A percentile compares a stretch with the other conserved stretches of the same genome.
Evolutionary conservation across 2,113 vertebrate genomes (phyloP).

Genomic region (Dinomys branickii): DNA sequence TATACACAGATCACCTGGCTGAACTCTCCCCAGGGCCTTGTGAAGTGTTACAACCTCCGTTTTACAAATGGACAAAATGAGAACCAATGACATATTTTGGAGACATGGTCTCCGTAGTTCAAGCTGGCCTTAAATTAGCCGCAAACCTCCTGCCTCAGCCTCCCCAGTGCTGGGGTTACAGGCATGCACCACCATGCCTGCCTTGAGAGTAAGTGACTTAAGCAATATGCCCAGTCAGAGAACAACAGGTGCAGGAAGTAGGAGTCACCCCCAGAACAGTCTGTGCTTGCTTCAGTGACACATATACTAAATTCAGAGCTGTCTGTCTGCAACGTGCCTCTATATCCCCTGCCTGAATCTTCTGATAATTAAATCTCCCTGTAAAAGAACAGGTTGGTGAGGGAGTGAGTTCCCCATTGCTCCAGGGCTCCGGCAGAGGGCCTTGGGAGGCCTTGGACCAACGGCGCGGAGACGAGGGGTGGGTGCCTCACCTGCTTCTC

Average conservation of each 20-base stretch:
- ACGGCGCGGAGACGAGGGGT: neutral
- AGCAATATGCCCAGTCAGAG: neutral
- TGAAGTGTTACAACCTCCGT: neutral
- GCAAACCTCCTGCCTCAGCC: neutral
- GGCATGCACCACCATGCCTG: neutral
- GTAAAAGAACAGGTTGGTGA: neutral
- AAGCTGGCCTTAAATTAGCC: neutral
- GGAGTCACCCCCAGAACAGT: neutral
- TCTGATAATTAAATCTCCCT: neutral
- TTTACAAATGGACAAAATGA: neutral
- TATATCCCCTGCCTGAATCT: neutral
- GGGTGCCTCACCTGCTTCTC: slow-evolving; percentile 92
- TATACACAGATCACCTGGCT: neutral
- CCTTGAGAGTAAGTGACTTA: neutral
- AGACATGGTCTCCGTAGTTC: neutral
- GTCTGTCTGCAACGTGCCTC: neutral
- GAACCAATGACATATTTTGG: neutral
- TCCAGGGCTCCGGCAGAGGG: neutral
- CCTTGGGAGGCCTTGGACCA: neutral
- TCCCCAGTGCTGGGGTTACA: neutral
- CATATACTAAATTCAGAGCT: neutral
- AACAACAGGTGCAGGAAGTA: neutral
- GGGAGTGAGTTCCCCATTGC: neutral
- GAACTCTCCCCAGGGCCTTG: neutral
- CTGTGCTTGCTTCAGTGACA: neutral